Evolutionary conservation across 2,888 invertebrate genomes (phyloP).

Genomic region (Drosophila tripunctata): DNA sequence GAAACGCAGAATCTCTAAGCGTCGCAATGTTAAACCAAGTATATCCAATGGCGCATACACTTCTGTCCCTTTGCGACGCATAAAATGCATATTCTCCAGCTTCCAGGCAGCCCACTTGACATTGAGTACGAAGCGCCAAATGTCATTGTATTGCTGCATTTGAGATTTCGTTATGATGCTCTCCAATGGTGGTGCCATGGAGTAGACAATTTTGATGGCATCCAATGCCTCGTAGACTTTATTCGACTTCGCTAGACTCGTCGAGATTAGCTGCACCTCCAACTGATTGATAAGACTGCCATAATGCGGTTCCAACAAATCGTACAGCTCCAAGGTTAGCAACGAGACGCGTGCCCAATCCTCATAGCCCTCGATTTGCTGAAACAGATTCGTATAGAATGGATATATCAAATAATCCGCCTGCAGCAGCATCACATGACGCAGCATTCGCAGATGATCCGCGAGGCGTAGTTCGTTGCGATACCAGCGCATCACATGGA

Average conservation of each 20-base stretch:
- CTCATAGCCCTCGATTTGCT: conserved; percentile 84
- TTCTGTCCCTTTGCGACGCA: conserved; percentile 51
- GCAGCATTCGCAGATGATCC: conserved; percentile 85
- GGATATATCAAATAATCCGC: conserved; percentile 85
- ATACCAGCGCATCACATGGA: conserved; percentile 85
- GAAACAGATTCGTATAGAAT: conserved; percentile 85
- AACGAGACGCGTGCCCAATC: conserved; percentile 84
- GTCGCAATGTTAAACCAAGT: conserved; percentile 81
- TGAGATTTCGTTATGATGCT: conserved; percentile 74
- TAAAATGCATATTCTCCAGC: conserved; percentile 85
- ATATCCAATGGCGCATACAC: conserved; percentile 77
- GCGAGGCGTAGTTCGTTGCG: conserved; percentile 84
- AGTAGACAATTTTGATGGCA: conserved; percentile 74
- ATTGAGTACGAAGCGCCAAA: conserved; percentile 86
- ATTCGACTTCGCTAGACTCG: conserved; percentile 57
- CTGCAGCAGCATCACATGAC: conserved; percentile 85
- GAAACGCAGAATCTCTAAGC: conserved; percentile 85
- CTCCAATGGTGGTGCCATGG: conserved; percentile 70
- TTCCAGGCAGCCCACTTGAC: conserved; percentile 86
- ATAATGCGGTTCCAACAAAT: conserved; percentile 84
- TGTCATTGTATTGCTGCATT: conserved; percentile 80
- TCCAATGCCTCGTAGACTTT: conserved; percentile 81
- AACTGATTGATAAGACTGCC: conserved; percentile 38
- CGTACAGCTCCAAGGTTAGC: conserved; percentile 85
- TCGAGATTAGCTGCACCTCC: conserved; percentile 71